Evolutionary conservation across 2,888 invertebrate genomes (phyloP).

Genomic region (Watsonalla cultraria): DNA sequence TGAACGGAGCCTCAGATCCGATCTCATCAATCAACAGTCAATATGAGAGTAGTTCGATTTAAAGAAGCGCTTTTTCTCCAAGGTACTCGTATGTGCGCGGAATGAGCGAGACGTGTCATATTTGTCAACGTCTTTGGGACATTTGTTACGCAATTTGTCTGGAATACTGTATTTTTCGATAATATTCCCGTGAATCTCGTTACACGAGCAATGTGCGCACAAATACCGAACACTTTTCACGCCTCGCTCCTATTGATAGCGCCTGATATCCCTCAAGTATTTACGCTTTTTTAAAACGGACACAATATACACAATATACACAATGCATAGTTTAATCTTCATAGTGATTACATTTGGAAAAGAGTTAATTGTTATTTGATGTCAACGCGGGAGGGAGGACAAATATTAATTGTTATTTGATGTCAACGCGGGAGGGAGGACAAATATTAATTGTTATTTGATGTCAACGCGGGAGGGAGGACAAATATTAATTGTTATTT

Average conservation of each 20-base stretch:
- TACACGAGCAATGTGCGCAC: conserved; percentile 5
- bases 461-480: too few relatives aligned
- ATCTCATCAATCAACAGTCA: conserved; percentile 43
- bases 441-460: too few relatives aligned
- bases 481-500: too few relatives aligned
- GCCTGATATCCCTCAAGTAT: not conserved
- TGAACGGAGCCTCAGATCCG: conserved; percentile 15
- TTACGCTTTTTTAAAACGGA: too few relatives aligned
- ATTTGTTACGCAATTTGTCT: conserved; percentile 34
- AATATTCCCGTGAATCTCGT: conserved; percentile 8
- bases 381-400: too few relatives aligned
- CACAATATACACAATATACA: too few relatives aligned
- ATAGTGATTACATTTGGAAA: not conserved
- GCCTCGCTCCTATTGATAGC: not conserved
- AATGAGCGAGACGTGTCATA: conserved; percentile 33
- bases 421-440: too few relatives aligned
- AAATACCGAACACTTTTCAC: not conserved
- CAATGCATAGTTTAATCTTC: too few relatives aligned
- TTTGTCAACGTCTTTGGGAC: conserved; percentile 43
- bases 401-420: too few relatives aligned
- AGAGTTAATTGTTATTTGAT: not conserved
- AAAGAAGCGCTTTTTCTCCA: conserved; percentile 28
- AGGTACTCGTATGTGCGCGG: conserved; percentile 8
- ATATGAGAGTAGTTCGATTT: conserved; percentile 38
- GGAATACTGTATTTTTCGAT: conserved; percentile 20